phyloP scores from a whole-genome alignment of 2,888 invertebrate species.

The Aplocera efformata region DNA sequence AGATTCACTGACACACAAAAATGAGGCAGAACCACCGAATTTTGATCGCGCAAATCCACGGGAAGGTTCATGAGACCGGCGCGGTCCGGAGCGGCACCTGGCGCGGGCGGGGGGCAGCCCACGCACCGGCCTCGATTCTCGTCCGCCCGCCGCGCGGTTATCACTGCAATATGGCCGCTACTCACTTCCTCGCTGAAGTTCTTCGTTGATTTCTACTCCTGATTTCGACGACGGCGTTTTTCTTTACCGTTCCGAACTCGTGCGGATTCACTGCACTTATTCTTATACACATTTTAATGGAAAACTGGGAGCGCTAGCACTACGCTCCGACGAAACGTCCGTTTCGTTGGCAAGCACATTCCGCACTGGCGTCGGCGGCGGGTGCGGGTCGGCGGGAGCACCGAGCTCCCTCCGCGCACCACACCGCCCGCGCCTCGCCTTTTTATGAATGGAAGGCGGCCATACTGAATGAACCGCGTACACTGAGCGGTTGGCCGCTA shows the following conservation, averaged over 20 bases:
- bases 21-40: conserved; percentile 72
- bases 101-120: conserved; percentile 80
- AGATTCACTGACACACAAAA: conserved; percentile 71
- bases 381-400: conserved; percentile 75
- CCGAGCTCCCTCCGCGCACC: conserved; percentile 74
- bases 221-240: conserved; percentile 79
- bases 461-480: conserved; percentile 86
- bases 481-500: conserved; percentile 80
- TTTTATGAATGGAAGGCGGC: conserved; percentile 87
- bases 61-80: conserved; percentile 81
- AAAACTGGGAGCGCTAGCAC: conserved; percentile 80
- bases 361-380: conserved; percentile 78
- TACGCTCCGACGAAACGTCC: conserved; percentile 81
- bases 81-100: conserved; percentile 82
- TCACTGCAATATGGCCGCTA: conserved; percentile 81
- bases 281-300: conserved; percentile 81
- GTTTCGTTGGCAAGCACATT: conserved; percentile 80
- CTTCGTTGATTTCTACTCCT: conserved; percentile 80
- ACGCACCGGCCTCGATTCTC: conserved; percentile 81
- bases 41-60: conserved; percentile 80
- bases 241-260: conserved; percentile 78
- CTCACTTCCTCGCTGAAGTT: conserved; percentile 81
- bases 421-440: conserved; percentile 77
- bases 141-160: conserved; percentile 81
- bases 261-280: conserved; percentile 80